These are phyloP conservation scores for Hiodon alosoides DNA, from an alignment of 2,113 vertebrate genomes.

Conservation along the genomic window DNA sequence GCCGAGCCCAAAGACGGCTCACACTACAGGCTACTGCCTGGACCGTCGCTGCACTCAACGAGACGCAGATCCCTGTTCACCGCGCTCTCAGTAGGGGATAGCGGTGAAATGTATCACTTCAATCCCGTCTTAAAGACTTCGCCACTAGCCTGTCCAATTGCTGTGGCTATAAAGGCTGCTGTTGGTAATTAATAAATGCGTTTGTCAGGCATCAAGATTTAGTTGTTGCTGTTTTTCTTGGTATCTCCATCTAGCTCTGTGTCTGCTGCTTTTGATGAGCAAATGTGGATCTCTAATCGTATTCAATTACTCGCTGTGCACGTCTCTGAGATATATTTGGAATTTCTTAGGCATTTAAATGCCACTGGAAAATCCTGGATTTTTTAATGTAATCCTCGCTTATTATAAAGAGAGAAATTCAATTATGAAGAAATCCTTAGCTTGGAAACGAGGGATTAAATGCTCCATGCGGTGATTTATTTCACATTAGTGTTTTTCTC, in stretches of 20 bases:
- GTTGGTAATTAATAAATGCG: neutral
- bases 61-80: no score
- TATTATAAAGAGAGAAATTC: constrained; percentile 16
- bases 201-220: no score
- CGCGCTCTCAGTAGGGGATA: no score
- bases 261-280: no score
- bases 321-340: constrained; percentile 3
- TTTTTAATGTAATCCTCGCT: constrained; percentile 22
- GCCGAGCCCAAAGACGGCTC: no score
- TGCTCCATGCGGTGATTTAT: constrained; percentile 6
- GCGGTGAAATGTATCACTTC: no score
- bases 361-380: constrained; percentile 14
- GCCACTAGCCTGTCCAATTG: neutral
- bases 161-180: constrained; percentile 4
- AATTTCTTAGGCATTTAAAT: constrained; percentile 28
- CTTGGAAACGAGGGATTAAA: constrained; percentile 15
- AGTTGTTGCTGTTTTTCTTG: no score
- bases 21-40: no score
- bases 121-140: no score
- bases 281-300: neutral
- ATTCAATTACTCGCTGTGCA: neutral
- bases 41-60: no score
- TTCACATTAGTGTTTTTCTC: neutral
- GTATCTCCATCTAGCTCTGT: no score
- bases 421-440: constrained; percentile 24